Conservation (phyloP, 1,140 invertebrate genomes). For the Neodiprion virginianus region DNA sequence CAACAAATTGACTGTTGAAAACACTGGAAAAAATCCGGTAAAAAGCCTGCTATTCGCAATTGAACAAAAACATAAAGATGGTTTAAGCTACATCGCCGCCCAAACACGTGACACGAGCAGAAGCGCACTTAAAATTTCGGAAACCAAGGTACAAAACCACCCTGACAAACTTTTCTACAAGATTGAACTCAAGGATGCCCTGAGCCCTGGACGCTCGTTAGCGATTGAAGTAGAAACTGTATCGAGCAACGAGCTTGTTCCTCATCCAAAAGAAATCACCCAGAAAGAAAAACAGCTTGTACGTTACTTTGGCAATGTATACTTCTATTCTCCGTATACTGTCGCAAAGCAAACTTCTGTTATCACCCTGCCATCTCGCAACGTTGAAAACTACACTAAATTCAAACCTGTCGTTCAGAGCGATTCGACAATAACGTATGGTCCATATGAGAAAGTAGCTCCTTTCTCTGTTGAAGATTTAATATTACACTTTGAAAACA, state of each 20-base stretch:
- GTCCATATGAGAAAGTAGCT: constrained; percentile 81
- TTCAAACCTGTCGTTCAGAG: constrained; percentile 81
- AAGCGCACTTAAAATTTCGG: constrained; percentile 67
- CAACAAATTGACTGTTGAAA: constrained; percentile 82
- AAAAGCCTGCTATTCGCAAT: constrained; percentile 76
- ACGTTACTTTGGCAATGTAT: constrained; percentile 83
- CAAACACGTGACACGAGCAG: constrained; percentile 67
- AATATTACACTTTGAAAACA: constrained; percentile 94
- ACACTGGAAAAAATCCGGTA: constrained; percentile 74
- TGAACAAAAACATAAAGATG: constrained; percentile 67
- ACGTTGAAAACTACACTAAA: constrained; percentile 87
- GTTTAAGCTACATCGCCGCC: constrained; percentile 78
- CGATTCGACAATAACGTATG: constrained; percentile 84
- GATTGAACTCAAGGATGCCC: constrained; percentile 68
- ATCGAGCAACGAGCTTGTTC: constrained; percentile 76
- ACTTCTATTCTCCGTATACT: constrained; percentile 84
- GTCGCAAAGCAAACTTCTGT: constrained; percentile 82
- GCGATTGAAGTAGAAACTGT: constrained; percentile 77
- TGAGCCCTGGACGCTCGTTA: constrained; percentile 67
- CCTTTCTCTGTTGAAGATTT: constrained; percentile 71
- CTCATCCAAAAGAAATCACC: constrained; percentile 86
- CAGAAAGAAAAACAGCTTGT: constrained; percentile 96
- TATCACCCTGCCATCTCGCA: constrained; percentile 77
- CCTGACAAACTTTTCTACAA: constrained; percentile 65
- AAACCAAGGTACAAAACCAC: constrained; percentile 63